Percentiles rank a stretch among this genome's conserved stretches.
Evolutionary conservation across 2,797 vertebrate genomes (phyloP).

Genomic region (Catostomus latipinnis): DNA sequence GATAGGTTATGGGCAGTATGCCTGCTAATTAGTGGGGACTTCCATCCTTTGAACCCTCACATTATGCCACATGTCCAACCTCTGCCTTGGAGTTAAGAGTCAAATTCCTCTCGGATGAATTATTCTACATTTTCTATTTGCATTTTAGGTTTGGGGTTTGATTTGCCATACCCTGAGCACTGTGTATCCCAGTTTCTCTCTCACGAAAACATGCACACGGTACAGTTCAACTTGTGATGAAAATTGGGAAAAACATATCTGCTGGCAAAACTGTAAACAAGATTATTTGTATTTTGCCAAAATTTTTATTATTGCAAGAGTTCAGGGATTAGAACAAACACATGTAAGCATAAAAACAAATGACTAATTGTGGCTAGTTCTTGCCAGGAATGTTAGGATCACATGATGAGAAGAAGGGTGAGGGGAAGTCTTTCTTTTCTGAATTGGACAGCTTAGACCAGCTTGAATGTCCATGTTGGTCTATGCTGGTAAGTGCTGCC

Average conservation of each 20-base stretch:
- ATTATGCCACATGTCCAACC: conserved; percentile 61
- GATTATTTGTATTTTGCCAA: conserved; percentile 12
- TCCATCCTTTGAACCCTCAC: conserved; percentile 52
- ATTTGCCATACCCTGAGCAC: conserved; percentile 28
- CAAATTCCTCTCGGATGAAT: conserved; percentile 50
- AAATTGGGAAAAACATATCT: conserved; percentile 21
- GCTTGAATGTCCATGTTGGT: too few relatives aligned
- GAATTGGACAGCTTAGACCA: background rate
- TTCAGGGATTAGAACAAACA: conserved; percentile 54
- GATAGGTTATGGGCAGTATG: conserved; percentile 52
- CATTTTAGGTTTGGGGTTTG: conserved; percentile 36
- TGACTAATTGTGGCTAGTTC: conserved; percentile 55
- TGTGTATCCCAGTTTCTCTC: conserved; percentile 32
- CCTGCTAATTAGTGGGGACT: conserved; percentile 56
- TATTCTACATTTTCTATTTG: conserved; percentile 56
- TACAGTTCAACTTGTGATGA: background rate
- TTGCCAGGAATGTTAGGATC: conserved; percentile 39
- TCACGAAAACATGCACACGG: conserved; percentile 20
- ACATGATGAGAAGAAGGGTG: background rate
- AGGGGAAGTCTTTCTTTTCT: background rate
- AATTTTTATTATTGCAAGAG: conserved; percentile 31
- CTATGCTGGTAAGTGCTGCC: too few relatives aligned
- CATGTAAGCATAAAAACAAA: conserved; percentile 52
- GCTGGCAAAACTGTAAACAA: conserved; percentile 29
- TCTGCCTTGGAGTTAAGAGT: conserved; percentile 54